Evolutionary conservation across 2,797 vertebrate species (phyloP).

Genomic region (Clarias fuscus): DNA sequence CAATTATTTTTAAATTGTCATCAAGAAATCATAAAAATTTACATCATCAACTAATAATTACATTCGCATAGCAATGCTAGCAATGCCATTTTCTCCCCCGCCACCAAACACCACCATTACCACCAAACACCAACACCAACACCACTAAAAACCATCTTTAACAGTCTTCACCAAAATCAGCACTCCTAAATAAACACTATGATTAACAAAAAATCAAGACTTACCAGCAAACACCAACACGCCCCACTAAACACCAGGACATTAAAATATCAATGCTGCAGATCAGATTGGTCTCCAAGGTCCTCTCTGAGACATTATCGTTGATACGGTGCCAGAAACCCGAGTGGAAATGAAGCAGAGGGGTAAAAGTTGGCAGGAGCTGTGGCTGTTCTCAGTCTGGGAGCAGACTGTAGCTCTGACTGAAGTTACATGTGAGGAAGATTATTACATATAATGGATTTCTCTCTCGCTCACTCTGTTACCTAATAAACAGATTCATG

Average conservation of each 20-base stretch:
- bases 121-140: neutral
- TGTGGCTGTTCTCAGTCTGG: neutral
- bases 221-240: neutral
- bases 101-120: neutral
- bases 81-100: neutral
- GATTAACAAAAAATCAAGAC: neutral
- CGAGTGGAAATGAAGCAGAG: constrained; percentile 18
- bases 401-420: constrained; percentile 6
- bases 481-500: constrained; percentile 36
- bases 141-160: neutral
- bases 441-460: constrained; percentile 11
- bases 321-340: neutral
- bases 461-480: constrained; percentile 3
- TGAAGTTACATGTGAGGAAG: constrained; percentile 5
- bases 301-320: neutral
- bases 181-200: neutral
- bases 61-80: neutral
- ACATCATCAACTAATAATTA: neutral
- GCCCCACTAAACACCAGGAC: neutral
- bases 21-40: too few species aligned
- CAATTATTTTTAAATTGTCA: too few species aligned
- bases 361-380: neutral
- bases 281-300: neutral
- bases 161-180: neutral
- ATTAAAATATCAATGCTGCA: neutral